These are phyloP conservation scores for Semnornis frantzii DNA, from an alignment of 2,113 vertebrate species.

Conservation along the genomic window DNA sequence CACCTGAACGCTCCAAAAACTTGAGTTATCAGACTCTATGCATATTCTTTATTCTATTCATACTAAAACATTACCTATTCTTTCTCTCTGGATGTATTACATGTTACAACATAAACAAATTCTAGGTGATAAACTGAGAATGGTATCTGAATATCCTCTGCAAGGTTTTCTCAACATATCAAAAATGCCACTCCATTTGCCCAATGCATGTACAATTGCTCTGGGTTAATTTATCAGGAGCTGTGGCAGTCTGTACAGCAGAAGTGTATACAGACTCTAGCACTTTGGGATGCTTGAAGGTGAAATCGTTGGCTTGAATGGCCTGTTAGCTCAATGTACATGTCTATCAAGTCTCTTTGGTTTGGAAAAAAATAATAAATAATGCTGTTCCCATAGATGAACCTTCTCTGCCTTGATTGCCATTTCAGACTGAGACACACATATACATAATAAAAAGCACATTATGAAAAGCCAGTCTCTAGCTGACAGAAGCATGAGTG, in stretches of 20 bases:
- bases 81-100: background rate
- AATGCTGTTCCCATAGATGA: background rate
- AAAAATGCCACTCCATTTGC: background rate
- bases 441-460: background rate
- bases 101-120: background rate
- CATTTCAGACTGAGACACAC: background rate
- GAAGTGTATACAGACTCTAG: background rate
- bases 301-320: background rate
- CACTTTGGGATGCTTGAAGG: background rate
- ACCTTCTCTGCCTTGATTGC: background rate
- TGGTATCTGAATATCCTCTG: background rate
- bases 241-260: background rate
- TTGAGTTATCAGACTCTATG: background rate
- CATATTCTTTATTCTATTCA: background rate
- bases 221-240: background rate
- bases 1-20: background rate
- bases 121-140: background rate
- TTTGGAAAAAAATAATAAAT: background rate
- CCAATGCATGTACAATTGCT: background rate
- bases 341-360: background rate
- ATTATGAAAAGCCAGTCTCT: background rate
- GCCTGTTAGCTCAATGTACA: background rate
- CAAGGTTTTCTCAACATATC: background rate
- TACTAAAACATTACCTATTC: background rate
- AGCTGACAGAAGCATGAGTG: background rate